These are phyloP conservation scores for Todiramphus saurophagus DNA, from an alignment of 2,113 vertebrate species.

Conservation along the genomic window DNA sequence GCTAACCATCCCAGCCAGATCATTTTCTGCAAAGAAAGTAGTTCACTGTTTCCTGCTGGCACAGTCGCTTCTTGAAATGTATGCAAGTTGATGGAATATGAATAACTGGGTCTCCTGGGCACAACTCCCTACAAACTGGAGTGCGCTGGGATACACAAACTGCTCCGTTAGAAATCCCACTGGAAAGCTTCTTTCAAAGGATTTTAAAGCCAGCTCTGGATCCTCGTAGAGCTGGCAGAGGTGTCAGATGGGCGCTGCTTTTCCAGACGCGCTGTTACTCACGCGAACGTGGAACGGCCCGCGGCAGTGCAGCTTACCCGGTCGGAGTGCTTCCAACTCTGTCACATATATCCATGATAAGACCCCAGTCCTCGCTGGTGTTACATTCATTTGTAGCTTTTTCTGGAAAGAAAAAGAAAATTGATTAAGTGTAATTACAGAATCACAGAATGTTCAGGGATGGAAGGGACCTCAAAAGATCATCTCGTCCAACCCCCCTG, in stretches of 20 bases:
- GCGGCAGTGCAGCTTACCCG: slow-evolving; percentile 77
- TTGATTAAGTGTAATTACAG: not conserved
- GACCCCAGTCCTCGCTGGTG: slow-evolving; percentile 92
- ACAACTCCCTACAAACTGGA: not conserved
- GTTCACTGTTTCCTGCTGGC: not conserved
- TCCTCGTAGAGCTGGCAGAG: not conserved
- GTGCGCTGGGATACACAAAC: not conserved
- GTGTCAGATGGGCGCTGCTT: not conserved
- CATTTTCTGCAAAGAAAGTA: not conserved
- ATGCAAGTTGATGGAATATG: not conserved
- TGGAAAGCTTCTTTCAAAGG: not conserved
- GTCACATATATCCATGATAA: slow-evolving; percentile 98
- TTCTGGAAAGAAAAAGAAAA: slow-evolving; percentile 75
- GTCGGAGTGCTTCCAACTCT: slow-evolving; percentile 89
- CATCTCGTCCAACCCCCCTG: too few species aligned
- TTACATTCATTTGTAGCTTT: slow-evolving; percentile 96
- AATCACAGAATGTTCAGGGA: too few species aligned
- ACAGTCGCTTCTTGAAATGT: not conserved
- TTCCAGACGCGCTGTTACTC: not conserved
- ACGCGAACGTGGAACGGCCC: too few species aligned
- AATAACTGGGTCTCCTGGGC: not conserved
- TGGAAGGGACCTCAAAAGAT: too few species aligned
- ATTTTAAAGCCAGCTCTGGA: not conserved
- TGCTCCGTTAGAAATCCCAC: not conserved
- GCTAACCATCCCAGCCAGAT: not conserved